phyloP scores from a whole-genome alignment of 2,888 invertebrate genomes.

The Poecilus cupreus region DNA sequence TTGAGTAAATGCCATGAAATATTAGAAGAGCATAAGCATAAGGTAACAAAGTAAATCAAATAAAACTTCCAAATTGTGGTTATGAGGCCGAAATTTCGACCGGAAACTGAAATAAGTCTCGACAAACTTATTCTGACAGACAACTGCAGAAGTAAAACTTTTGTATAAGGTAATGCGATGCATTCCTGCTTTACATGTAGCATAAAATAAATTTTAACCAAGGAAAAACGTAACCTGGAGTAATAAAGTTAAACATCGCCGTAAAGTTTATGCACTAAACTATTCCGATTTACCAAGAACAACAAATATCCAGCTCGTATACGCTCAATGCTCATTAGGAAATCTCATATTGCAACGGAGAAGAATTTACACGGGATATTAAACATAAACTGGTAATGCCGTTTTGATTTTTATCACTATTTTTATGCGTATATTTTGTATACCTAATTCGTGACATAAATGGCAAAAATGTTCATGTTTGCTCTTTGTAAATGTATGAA shows the following conservation, averaged over 20 bases:
- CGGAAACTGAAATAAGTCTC: conserved; percentile 15
- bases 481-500: too few relatives aligned
- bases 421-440: too few relatives aligned
- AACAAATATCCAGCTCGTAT: background rate
- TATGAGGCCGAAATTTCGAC: background rate
- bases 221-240: background rate
- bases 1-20: too few relatives aligned
- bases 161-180: background rate
- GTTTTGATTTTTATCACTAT: too few relatives aligned
- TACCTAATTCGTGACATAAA: too few relatives aligned
- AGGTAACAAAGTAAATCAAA: background rate
- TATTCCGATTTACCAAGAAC: background rate
- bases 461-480: too few relatives aligned
- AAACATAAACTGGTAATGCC: too few relatives aligned
- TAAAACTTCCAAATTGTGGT: conserved; percentile 28
- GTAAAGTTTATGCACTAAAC: background rate
- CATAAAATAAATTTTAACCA: conserved; percentile 11
- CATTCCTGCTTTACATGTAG: background rate
- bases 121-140: background rate
- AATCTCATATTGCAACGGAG: background rate
- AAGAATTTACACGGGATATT: background rate
- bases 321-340: background rate
- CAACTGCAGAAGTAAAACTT: conserved; percentile 10
- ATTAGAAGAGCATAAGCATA: too few relatives aligned
- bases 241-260: conserved; percentile 21